Conservation (phyloP, 2,888 invertebrate genomes). For the Actias luna region DNA sequence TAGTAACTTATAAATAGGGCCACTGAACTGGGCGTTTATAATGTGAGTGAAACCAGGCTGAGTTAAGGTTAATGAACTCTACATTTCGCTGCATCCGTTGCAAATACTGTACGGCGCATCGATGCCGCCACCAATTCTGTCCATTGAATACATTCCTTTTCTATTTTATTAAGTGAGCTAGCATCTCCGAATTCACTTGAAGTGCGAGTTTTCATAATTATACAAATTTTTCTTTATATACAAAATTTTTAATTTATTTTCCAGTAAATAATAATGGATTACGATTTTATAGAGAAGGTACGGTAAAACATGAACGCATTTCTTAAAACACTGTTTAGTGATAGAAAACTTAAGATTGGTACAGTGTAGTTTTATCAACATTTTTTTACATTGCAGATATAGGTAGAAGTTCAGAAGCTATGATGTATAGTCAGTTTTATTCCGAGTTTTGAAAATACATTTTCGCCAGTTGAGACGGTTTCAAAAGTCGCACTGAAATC, state of each 20-base stretch:
- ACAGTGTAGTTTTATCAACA: not conserved
- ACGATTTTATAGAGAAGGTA: not conserved
- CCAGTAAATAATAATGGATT: not conserved
- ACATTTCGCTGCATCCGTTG: constrained; percentile 82
- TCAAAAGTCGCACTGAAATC: not conserved
- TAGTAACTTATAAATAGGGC: constrained; percentile 67
- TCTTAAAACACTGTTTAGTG: not conserved
- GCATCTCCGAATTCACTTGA: constrained; percentile 59
- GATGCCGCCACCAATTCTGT: constrained; percentile 70
- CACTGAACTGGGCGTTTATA: constrained; percentile 72
- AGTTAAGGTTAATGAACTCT: constrained; percentile 76
- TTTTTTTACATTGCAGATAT: not conserved
- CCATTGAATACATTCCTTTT: constrained; percentile 64
- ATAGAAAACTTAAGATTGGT: not conserved
- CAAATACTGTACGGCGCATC: constrained; percentile 76
- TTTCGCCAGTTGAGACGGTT: not conserved
- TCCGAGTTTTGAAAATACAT: not conserved
- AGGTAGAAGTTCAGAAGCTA: not conserved
- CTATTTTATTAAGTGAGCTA: constrained; percentile 64
- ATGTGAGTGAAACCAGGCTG: constrained; percentile 78
- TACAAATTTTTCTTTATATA: constrained; percentile 49
- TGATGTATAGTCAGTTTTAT: not conserved
- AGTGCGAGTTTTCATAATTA: constrained; percentile 41
- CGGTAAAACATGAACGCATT: too few species aligned
- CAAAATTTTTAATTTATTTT: not conserved